Percentiles rank a stretch among this genome's conserved stretches.
phyloP scores from a whole-genome alignment of 2,113 vertebrate species.

The Scatophagus argus region DNA sequence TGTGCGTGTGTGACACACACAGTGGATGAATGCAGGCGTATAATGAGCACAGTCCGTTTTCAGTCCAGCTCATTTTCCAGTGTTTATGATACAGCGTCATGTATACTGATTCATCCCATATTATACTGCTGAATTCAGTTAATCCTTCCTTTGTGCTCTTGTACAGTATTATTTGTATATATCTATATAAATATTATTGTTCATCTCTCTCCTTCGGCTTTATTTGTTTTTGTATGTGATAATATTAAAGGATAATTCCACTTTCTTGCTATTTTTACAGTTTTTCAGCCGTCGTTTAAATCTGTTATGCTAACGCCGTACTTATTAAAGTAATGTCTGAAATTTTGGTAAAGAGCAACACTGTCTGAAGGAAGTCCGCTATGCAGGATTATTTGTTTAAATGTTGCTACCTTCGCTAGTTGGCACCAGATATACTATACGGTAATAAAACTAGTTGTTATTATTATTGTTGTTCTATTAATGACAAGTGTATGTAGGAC shows the following conservation, averaged over 20 bases:
- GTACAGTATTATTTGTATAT: constrained; percentile 83
- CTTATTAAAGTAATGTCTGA: too few relatives aligned
- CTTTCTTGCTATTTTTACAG: neutral
- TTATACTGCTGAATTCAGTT: constrained; percentile 51
- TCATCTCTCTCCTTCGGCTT: constrained; percentile 40
- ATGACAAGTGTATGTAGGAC: too few relatives aligned
- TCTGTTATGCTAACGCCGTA: neutral
- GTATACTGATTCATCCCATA: constrained; percentile 49
- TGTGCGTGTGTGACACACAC: neutral
- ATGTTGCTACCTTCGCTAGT: too few relatives aligned
- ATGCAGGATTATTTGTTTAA: too few relatives aligned
- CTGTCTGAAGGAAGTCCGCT: neutral
- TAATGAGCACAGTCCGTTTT: constrained; percentile 68
- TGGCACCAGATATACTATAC: too few relatives aligned
- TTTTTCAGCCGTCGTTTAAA: neutral
- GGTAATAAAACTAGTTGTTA: too few relatives aligned
- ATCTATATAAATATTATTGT: constrained; percentile 79
- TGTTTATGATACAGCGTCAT: constrained; percentile 35
- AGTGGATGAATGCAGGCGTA: constrained; percentile 28
- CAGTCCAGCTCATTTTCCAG: constrained; percentile 58
- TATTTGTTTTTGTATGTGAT: constrained; percentile 31
- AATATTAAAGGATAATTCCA: constrained; percentile 61
- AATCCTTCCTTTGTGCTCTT: constrained; percentile 65
- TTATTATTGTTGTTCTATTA: too few relatives aligned
- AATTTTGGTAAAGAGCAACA: too few relatives aligned